A percentile compares a stretch with the other conserved stretches of the same genome.
phyloP scores from a whole-genome alignment of 1,140 invertebrate genomes.

The Brachionus plicatilis region DNA sequence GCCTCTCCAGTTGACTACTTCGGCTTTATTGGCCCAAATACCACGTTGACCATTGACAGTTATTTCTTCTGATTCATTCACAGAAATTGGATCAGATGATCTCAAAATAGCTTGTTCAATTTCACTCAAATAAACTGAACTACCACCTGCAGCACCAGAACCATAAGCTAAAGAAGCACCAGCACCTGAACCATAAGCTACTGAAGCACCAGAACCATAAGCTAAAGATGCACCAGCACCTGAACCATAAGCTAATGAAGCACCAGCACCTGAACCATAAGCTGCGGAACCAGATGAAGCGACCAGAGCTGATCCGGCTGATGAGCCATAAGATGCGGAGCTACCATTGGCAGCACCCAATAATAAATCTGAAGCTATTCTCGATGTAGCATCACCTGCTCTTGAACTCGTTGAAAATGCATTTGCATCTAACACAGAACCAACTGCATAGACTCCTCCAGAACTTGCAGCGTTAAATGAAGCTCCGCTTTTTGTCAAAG shows the following conservation, averaged over 20 bases:
- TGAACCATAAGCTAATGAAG: neutral
- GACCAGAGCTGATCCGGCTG: neutral
- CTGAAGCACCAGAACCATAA: neutral
- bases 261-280: neutral
- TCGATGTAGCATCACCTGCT: neutral
- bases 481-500: neutral
- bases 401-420: neutral
- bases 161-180: neutral
- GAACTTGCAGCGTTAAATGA: neutral
- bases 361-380: neutral
- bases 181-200: neutral
- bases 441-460: neutral
- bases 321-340: neutral
- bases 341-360: neutral
- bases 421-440: neutral
- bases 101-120: neutral
- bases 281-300: neutral
- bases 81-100: slow-evolving; percentile 23
- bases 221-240: neutral
- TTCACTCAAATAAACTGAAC: slow-evolving; percentile 12
- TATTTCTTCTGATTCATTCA: slow-evolving; percentile 35
- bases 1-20: slow-evolving; percentile 36
- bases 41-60: slow-evolving; percentile 37
- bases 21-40: slow-evolving; percentile 23
- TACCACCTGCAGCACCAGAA: neutral